These are phyloP conservation scores for Torymus tubicola DNA, from an alignment of 2,888 invertebrate species.

Conservation along the genomic window DNA sequence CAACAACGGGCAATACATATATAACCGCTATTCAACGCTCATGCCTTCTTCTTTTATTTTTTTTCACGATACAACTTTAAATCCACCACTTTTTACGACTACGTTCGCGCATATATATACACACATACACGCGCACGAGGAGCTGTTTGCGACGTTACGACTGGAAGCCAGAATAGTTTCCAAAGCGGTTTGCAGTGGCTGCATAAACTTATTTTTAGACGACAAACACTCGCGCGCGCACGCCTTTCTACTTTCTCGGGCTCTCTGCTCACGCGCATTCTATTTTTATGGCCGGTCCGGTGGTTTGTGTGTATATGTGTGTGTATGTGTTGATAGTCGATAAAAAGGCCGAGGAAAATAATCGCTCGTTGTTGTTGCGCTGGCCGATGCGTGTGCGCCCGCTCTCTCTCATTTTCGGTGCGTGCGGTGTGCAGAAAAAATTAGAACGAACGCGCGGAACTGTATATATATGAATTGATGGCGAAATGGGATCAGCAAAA, in stretches of 20 bases:
- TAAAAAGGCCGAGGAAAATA: no score
- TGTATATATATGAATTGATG: no score
- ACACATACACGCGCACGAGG: background rate
- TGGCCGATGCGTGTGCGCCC: no score
- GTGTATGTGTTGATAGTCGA: no score
- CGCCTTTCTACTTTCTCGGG: constrained; percentile 27
- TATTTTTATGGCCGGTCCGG: constrained; percentile 4
- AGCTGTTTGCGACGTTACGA: constrained; percentile 8
- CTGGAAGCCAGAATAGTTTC: constrained; percentile 17
- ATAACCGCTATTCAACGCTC: background rate
- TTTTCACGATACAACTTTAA: background rate
- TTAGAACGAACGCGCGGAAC: no score
- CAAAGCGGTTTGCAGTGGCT: constrained; percentile 2
- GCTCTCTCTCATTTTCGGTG: no score
- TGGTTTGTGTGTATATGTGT: no score
- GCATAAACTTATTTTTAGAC: constrained; percentile 32
- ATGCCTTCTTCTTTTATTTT: background rate
- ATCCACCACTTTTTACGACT: constrained; percentile 5
- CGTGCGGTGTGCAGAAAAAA: no score
- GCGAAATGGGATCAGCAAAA: no score
- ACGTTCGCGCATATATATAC: no score
- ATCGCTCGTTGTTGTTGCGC: no score
- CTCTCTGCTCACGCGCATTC: background rate
- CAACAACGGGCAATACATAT: no score
- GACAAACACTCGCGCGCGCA: constrained; percentile 19